phyloP scores from a whole-genome alignment of 2,888 invertebrate species.

The Venusia cambrica region DNA sequence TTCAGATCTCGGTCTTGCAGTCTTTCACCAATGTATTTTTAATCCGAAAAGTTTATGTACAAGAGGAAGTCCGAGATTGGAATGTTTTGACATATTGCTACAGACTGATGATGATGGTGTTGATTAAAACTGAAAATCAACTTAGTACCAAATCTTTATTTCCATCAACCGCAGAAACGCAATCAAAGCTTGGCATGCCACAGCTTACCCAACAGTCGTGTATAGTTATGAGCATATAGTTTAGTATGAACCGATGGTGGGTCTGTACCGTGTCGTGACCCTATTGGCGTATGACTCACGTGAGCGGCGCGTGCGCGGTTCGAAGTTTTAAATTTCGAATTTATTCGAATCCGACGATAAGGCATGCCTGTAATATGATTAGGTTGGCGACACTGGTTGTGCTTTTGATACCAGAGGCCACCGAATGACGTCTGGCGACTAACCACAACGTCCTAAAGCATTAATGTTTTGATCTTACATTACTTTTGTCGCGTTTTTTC shows the following conservation, averaged over 20 bases:
- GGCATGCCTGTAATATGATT: slow-evolving; percentile 44
- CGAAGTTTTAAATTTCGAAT: slow-evolving; percentile 72
- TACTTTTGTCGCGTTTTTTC: too few species aligned
- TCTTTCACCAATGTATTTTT: too few species aligned
- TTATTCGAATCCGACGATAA: slow-evolving; percentile 60
- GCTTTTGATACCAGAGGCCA: too few species aligned
- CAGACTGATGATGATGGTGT: too few species aligned
- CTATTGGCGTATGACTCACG: slow-evolving; percentile 76
- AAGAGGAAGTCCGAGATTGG: too few species aligned
- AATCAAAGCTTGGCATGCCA: slow-evolving; percentile 68
- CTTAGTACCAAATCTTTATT: slow-evolving; percentile 48
- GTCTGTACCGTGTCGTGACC: slow-evolving; percentile 64
- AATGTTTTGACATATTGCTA: too few species aligned
- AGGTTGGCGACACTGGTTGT: slow-evolving; percentile 24
- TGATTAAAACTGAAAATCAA: too few species aligned
- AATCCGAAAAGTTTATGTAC: too few species aligned
- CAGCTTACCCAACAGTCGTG: slow-evolving; percentile 16
- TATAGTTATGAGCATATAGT: slow-evolving; percentile 7
- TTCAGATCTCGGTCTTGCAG: too few species aligned
- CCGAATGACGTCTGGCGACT: too few species aligned
- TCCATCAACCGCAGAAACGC: slow-evolving; percentile 44
- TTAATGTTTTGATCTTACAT: too few species aligned
- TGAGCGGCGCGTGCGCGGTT: slow-evolving; percentile 65
- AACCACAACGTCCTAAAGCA: too few species aligned
- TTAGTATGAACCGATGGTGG: slow-evolving; percentile 14